Evolutionary conservation across 1,140 invertebrate species (phyloP).

Genomic region (Drosophila sproati): DNA sequence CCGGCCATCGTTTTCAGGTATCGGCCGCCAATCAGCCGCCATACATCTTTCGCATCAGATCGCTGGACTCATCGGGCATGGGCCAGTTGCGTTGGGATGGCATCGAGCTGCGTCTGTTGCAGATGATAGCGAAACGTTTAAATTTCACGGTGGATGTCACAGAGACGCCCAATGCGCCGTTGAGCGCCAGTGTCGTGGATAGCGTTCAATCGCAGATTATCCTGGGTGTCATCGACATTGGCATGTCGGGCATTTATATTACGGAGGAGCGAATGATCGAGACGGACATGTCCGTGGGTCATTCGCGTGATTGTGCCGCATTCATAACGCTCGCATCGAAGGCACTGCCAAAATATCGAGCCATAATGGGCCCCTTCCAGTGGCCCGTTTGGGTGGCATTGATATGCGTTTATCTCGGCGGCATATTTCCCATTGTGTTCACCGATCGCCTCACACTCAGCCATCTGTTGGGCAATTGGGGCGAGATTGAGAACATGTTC

Average conservation of each 20-base stretch:
- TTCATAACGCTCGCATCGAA: conserved; percentile 91
- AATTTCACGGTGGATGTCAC: conserved; percentile 89
- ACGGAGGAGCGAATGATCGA: conserved; percentile 86
- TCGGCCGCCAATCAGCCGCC: conserved; percentile 89
- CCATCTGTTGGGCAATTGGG: conserved; percentile 88
- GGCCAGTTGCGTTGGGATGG: conserved; percentile 86
- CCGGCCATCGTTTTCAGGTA: conserved; percentile 89
- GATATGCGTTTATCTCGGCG: conserved; percentile 89
- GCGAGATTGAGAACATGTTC: conserved; percentile 90
- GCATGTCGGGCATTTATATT: conserved; percentile 88
- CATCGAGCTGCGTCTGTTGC: conserved; percentile 88
- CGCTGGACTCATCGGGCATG: conserved; percentile 59
- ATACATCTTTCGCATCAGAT: conserved; percentile 88
- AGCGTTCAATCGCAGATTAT: conserved; percentile 83
- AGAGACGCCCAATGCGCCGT: conserved; percentile 85
- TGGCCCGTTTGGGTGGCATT: conserved; percentile 91
- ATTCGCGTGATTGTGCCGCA: conserved; percentile 89
- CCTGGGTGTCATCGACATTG: conserved; percentile 86
- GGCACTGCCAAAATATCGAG: conserved; percentile 90
- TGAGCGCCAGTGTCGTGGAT: conserved; percentile 85
- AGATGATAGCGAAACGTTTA: conserved; percentile 86
- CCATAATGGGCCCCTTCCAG: conserved; percentile 92
- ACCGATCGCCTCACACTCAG: conserved; percentile 88
- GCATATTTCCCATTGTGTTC: conserved; percentile 89
- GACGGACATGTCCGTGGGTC: conserved; percentile 87